Percentiles rank a stretch among this genome's conserved stretches.
Evolutionary conservation across 2,797 vertebrate species (phyloP).

Genomic region (Syngnathus acus): DNA sequence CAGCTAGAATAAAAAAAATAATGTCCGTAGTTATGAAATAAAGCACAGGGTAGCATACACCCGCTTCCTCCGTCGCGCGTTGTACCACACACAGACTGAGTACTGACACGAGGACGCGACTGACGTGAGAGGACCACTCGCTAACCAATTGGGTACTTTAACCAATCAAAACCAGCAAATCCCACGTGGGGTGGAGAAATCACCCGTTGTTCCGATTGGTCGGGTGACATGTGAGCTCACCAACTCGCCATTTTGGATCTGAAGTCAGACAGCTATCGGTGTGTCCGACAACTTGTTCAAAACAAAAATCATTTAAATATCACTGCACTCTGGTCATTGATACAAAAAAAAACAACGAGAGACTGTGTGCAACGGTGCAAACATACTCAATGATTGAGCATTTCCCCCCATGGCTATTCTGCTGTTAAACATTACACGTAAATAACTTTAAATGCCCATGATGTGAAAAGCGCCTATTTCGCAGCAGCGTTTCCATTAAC

Average conservation of each 20-base stretch:
- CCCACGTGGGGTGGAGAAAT: constrained; percentile 78
- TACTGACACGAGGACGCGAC: constrained; percentile 79
- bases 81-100: constrained; percentile 82
- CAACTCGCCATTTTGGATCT: constrained; percentile 80
- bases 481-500: neutral
- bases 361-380: neutral
- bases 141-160: constrained; percentile 65
- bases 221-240: constrained; percentile 63
- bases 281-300: constrained; percentile 68
- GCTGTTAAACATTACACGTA: neutral
- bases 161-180: constrained; percentile 52
- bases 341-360: neutral
- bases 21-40: constrained; percentile 43
- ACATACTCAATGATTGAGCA: neutral
- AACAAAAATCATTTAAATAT: constrained; percentile 63
- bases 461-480: neutral
- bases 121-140: constrained; percentile 71
- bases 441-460: neutral
- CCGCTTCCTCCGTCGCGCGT: constrained; percentile 44
- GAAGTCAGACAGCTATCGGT: constrained; percentile 59
- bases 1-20: too few relatives aligned
- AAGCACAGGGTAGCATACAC: constrained; percentile 31
- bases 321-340: neutral
- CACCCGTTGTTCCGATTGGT: constrained; percentile 61
- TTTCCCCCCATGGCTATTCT: neutral